A percentile compares a stretch with the other conserved stretches of the same genome.
These are phyloP conservation scores for Hyperoodon ampullatus DNA, from an alignment of 2,113 vertebrate species.

Conservation along the genomic window DNA sequence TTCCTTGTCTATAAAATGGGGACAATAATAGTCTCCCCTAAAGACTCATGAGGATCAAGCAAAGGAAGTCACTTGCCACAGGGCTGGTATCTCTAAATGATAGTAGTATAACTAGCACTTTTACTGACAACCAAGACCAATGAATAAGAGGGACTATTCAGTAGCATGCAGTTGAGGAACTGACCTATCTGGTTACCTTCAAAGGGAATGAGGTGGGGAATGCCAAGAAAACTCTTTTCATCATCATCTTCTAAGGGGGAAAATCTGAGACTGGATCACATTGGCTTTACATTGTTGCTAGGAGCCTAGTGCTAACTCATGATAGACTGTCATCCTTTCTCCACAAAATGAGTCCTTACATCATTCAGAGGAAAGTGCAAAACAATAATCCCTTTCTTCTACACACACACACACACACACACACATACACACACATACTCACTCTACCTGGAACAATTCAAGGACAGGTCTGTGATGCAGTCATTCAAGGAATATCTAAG, in stretches of 20 bases:
- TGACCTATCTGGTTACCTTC: background rate
- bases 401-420: no score
- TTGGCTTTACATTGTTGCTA: background rate
- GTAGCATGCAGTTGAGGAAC: background rate
- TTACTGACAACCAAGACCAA: background rate
- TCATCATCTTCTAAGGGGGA: background rate
- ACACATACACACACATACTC: background rate
- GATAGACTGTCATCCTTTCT: background rate
- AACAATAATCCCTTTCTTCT: background rate
- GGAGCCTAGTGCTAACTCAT: background rate
- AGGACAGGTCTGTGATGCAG: background rate
- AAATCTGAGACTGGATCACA: background rate
- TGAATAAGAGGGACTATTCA: background rate
- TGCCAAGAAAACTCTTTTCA: background rate
- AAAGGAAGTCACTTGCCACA: background rate
- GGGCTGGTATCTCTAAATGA: background rate
- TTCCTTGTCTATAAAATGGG: background rate
- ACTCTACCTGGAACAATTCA: background rate
- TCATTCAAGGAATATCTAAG: background rate
- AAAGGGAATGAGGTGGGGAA: background rate
- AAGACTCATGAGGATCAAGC: background rate
- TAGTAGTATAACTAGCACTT: background rate
- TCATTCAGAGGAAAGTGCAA: background rate
- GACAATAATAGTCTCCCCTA: background rate
- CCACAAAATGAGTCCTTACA: background rate